These are phyloP conservation scores for Drosophila vallismaia DNA, from an alignment of 2,888 invertebrate genomes.

Conservation along the genomic window DNA sequence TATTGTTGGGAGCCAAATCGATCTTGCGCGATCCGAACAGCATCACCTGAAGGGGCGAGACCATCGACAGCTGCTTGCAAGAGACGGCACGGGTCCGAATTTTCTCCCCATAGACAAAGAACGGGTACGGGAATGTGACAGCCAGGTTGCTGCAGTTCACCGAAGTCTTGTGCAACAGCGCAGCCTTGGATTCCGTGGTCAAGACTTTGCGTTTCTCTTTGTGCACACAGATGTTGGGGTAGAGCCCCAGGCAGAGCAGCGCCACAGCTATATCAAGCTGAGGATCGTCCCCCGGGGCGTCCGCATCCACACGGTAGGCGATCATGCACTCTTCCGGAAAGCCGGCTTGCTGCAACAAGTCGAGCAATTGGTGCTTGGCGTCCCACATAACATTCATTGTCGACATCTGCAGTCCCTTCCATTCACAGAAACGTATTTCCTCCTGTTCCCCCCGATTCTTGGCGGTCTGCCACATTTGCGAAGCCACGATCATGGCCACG, in stretches of 20 bases:
- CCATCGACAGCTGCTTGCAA: slow-evolving; percentile 98
- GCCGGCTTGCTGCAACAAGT: slow-evolving; percentile 89
- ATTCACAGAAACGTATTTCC: slow-evolving; percentile 94
- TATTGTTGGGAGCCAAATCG: slow-evolving; percentile 85
- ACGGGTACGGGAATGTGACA: slow-evolving; percentile 94
- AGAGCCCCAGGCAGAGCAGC: slow-evolving; percentile 94
- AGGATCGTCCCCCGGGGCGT: slow-evolving; percentile 90
- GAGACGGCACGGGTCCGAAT: slow-evolving; percentile 97
- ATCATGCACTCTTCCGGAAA: slow-evolving; percentile 95
- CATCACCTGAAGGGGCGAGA: slow-evolving; percentile 95
- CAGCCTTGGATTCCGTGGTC: slow-evolving; percentile 97
- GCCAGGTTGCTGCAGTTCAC: slow-evolving; percentile 95
- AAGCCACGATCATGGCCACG: slow-evolving; percentile 96
- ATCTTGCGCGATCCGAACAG: slow-evolving; percentile 94
- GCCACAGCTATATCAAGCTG: slow-evolving; percentile 93
- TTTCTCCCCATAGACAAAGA: slow-evolving; percentile 99
- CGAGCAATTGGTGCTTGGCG: slow-evolving; percentile 91
- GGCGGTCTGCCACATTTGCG: slow-evolving; percentile 92
- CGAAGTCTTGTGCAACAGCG: slow-evolving; percentile 97
- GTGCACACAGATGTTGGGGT: slow-evolving; percentile 98
- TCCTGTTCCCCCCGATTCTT: slow-evolving; percentile 89
- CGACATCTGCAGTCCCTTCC: slow-evolving; percentile 94
- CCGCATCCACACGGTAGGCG: slow-evolving; percentile 90
- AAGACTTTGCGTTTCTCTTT: slow-evolving; percentile 97
- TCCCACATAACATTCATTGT: slow-evolving; percentile 96